Percentiles rank a stretch among this genome's conserved stretches.
Conservation (phyloP, 2,113 vertebrate species). For the Pipa parva region DNA sequence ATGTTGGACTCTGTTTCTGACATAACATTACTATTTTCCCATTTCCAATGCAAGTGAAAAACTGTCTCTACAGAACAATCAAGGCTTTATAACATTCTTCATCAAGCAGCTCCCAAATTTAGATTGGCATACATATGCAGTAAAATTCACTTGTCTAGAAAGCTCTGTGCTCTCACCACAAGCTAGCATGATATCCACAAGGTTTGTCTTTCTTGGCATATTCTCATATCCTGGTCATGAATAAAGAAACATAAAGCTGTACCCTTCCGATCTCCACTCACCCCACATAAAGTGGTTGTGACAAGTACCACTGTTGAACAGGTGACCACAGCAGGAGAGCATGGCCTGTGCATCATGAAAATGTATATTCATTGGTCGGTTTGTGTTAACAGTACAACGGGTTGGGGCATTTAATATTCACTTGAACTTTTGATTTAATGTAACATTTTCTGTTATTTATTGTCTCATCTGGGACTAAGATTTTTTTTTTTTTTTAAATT, state of each 20-base stretch:
- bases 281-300: conserved; percentile 9
- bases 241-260: neutral
- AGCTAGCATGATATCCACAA: neutral
- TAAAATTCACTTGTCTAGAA: neutral
- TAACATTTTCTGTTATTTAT: no score
- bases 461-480: no score
- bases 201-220: neutral
- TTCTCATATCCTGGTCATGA: neutral
- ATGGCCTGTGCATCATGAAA: conserved; percentile 11
- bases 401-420: neutral
- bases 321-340: conserved; percentile 28
- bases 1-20: neutral
- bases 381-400: no score
- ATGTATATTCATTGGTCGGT: no score
- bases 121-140: neutral
- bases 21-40: neutral
- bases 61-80: neutral
- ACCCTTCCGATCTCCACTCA: neutral
- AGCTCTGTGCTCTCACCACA: neutral
- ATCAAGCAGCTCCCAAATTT: neutral
- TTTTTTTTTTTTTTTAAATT: no score
- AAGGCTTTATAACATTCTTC: neutral
- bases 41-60: neutral
- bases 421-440: neutral
- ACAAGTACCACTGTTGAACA: neutral